Conservation (phyloP, 2,113 vertebrate species). For the Syngnathus typhle region DNA sequence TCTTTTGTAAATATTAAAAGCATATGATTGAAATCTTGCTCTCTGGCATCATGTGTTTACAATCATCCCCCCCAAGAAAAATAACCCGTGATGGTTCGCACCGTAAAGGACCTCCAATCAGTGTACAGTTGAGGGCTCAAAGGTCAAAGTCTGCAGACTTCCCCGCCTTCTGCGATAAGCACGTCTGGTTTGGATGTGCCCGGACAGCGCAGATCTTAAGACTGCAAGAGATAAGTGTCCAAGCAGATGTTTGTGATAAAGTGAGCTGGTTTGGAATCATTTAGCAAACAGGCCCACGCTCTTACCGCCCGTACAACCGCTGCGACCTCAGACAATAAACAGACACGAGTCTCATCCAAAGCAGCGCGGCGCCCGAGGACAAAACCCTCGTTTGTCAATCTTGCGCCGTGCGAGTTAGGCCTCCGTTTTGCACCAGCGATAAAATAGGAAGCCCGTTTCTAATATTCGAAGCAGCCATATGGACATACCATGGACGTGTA, state of each 20-base stretch:
- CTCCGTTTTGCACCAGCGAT: constrained; percentile 23
- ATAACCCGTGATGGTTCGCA: background rate
- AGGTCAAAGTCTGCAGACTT: background rate
- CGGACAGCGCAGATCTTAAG: constrained; percentile 20
- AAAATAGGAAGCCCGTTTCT: background rate
- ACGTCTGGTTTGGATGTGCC: constrained; percentile 21
- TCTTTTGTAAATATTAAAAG: background rate
- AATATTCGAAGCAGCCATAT: background rate
- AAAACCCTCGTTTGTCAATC: constrained; percentile 22
- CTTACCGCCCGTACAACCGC: constrained; percentile 17
- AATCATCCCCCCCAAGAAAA: background rate
- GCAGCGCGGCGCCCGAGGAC: constrained; percentile 5
- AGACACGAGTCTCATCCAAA: constrained; percentile 14
- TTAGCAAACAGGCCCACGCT: constrained; percentile 23
- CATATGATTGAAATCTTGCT: background rate
- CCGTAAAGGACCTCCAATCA: background rate
- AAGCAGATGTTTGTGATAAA: constrained; percentile 14
- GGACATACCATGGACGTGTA: background rate
- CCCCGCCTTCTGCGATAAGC: constrained; percentile 15
- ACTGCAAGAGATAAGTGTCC: constrained; percentile 29
- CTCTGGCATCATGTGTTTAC: background rate
- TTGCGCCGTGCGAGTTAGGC: constrained; percentile 19
- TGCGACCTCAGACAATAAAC: constrained; percentile 28
- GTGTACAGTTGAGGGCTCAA: background rate
- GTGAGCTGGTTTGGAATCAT: constrained; percentile 35